Percentiles rank a stretch among this genome's conserved stretches.
phyloP scores from a whole-genome alignment of 2,113 vertebrate genomes.

The Sceloporus tristichus region DNA sequence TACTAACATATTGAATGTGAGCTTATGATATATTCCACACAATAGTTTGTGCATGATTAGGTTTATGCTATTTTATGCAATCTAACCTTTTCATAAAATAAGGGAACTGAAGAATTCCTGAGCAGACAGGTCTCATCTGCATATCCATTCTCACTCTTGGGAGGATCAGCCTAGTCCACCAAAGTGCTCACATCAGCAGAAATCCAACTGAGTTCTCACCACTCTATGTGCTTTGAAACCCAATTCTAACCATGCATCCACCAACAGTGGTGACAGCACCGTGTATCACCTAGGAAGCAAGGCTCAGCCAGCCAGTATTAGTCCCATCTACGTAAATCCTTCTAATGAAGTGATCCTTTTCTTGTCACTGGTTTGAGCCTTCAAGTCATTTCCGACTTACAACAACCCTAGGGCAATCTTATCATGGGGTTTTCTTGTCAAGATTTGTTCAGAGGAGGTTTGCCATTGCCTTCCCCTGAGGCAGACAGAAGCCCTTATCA shows the following conservation, averaged over 20 bases:
- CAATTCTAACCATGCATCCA: background rate
- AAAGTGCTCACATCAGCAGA: background rate
- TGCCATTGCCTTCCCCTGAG: too few species aligned
- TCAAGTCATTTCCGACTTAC: too few species aligned
- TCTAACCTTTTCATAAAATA: conserved; percentile 7
- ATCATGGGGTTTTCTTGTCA: too few species aligned
- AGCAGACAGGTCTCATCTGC: background rate
- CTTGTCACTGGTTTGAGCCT: too few species aligned
- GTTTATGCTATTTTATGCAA: conserved; percentile 20
- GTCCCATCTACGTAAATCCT: too few species aligned
- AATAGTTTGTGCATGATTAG: conserved; percentile 21
- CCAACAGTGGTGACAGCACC: background rate
- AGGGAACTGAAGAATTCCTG: background rate
- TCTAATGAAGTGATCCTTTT: too few species aligned
- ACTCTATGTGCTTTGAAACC: background rate
- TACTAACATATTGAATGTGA: conserved; percentile 9
- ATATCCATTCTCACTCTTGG: background rate
- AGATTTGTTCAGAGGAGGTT: too few species aligned
- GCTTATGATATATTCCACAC: background rate
- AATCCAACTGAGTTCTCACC: background rate
- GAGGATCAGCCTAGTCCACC: background rate
- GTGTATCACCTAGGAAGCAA: background rate
- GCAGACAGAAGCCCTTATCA: too few species aligned
- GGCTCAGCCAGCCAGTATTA: background rate
- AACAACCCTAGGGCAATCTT: too few species aligned